Base-by-base conservation (phyloP, 2,797 vertebrate species). In the Rhinogobio ventralis region DNA sequence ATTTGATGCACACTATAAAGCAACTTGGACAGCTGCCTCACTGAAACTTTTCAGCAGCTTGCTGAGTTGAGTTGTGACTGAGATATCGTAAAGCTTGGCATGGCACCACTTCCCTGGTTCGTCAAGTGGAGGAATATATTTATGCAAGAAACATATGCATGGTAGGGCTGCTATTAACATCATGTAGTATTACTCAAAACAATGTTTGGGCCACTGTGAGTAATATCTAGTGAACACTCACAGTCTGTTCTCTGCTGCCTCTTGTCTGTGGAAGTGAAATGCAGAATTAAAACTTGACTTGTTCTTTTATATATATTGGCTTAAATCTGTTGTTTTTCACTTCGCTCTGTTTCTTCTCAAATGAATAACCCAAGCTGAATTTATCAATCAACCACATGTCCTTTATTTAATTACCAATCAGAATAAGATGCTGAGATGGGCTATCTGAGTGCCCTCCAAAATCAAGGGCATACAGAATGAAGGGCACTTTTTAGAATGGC, bases 381-480 rank as follows among this genome's bases (percentile, higher is more conserved):
- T 78, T 71, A 25, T 73, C 89, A 89, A 91, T 92, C 87, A 91
- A 86, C 9, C 86, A 2, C 73, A 91, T 91, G 86, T 89, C 84
- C 88, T 86, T 89, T 84, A 91, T 90, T 86, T 86, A 85, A 89
- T 94, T 90, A 91, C 73, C 85, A 89, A 91, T 85, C 88, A 85
- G 90, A 90, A 90, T 80, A 85, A 85, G 90, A 91, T 87, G 88
- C 88, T 90, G 67, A 81, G 84, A 87, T 84, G 85, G 75, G 79
- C 81, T 76, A 85, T 86, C 74, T 88, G 45, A 79, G 64, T 85
- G 71, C 85, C 75, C 87, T 90, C 46, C 86, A 60, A 89, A 88
- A 88, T 84, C 85, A 93, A 93, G 90, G 91, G 86, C 90, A 88
- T 49, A 62, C 39, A 85, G n/a, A 69, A 82, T 90, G 88, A 93